Conservation (phyloP, 2,797 vertebrate species). For the Lithobates pipiens region DNA sequence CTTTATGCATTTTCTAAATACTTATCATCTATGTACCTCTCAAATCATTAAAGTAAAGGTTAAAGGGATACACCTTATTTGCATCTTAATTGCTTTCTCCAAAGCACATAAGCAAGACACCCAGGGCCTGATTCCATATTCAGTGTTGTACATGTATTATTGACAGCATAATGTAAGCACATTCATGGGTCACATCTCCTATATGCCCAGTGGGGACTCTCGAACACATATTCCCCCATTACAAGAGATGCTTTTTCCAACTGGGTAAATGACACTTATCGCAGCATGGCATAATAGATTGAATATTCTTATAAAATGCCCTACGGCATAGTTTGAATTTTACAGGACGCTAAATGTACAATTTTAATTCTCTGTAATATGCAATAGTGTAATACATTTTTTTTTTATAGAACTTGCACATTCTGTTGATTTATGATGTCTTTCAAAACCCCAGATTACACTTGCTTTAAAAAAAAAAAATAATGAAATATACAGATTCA, state of each 20-base stretch:
- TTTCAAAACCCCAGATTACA: too few relatives aligned
- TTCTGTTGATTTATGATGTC: too few relatives aligned
- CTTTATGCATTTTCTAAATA: background rate
- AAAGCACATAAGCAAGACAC: background rate
- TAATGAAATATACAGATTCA: background rate
- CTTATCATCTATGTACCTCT: background rate
- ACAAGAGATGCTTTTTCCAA: background rate
- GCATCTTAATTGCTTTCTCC: constrained; percentile 51
- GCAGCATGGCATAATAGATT: background rate
- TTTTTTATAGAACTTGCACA: too few relatives aligned
- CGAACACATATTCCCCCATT: background rate
- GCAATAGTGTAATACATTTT: too few relatives aligned
- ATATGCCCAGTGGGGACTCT: background rate
- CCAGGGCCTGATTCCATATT: background rate
- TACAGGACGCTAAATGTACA: background rate
- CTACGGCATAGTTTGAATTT: background rate
- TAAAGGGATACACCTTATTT: constrained; percentile 50
- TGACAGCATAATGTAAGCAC: constrained; percentile 26
- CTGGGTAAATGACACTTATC: background rate
- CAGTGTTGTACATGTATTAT: background rate
- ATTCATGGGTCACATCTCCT: background rate
- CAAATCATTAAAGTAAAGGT: constrained; percentile 48
- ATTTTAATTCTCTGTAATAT: background rate
- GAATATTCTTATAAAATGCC: background rate
- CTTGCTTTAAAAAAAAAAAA: too few relatives aligned